phyloP scores from a whole-genome alignment of 2,888 invertebrate genomes.

The Tachina fera region DNA sequence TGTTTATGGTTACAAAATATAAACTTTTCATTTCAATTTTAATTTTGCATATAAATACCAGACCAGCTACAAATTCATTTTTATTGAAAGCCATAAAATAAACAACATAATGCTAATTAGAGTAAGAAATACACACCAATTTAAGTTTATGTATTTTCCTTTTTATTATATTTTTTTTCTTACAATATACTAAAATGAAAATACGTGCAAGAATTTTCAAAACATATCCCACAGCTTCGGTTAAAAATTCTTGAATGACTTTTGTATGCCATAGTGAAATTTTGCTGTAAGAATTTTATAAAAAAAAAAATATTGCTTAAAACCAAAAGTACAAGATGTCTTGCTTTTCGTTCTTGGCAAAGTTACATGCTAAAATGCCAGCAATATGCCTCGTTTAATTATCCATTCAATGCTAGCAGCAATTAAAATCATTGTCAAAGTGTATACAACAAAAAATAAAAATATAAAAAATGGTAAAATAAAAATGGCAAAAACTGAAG shows the following conservation, averaged over 20 bases:
- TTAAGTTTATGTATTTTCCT: not conserved
- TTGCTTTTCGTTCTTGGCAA: not conserved
- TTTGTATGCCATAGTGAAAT: not conserved
- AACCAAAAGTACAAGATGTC: not conserved
- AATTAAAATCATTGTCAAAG: slow-evolving; percentile 71
- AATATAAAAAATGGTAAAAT: not conserved
- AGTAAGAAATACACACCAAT: slow-evolving; percentile 18
- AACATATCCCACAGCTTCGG: not conserved
- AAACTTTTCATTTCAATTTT: too few species aligned
- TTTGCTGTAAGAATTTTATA: not conserved
- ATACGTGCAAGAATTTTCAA: slow-evolving; percentile 33
- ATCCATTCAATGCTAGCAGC: slow-evolving; percentile 61
- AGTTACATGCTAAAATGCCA: slow-evolving; percentile 60
- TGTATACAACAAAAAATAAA: not conserved
- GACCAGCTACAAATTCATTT: not conserved
- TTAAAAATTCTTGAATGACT: not conserved
- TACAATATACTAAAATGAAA: not conserved
- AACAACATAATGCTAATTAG: slow-evolving; percentile 9
- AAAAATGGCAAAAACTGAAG: not conserved
- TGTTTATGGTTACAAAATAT: too few species aligned
- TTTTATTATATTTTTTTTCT: not conserved
- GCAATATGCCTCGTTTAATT: slow-evolving; percentile 68
- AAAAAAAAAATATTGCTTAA: not conserved
- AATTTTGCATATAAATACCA: too few species aligned
- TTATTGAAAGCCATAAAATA: slow-evolving; percentile 41